Conservation (phyloP, 2,888 invertebrate genomes). For the Zelleria hepariella region DNA sequence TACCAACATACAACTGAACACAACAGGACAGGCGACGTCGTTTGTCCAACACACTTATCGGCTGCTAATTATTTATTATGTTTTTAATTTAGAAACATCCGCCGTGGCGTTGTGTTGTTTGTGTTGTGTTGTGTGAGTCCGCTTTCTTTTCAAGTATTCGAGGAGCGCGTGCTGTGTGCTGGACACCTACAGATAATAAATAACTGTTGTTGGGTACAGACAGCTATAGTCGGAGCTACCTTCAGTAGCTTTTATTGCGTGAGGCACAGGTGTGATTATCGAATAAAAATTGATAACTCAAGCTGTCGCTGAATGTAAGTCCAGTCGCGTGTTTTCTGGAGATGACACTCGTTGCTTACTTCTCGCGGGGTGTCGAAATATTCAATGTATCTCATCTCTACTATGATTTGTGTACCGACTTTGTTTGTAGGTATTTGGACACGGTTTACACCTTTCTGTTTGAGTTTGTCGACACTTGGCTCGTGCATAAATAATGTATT, state of each 20-base stretch:
- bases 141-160: not conserved
- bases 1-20: too few species aligned
- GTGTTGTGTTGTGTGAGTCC: not conserved
- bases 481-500: not conserved
- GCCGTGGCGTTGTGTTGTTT: not conserved
- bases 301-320: too few species aligned
- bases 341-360: not conserved
- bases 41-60: not conserved
- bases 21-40: not conserved
- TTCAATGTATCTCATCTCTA: not conserved
- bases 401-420: not conserved
- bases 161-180: not conserved
- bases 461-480: not conserved
- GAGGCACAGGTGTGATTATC: too few species aligned
- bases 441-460: slow-evolving; percentile 1
- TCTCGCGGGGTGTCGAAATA: not conserved
- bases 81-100: not conserved
- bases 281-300: too few species aligned
- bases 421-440: not conserved
- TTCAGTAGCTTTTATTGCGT: too few species aligned
- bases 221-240: too few species aligned
- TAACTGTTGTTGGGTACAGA: too few species aligned
- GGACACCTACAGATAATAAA: not conserved
- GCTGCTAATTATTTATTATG: slow-evolving; percentile 4
- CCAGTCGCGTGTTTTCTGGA: not conserved